Percentiles rank a stretch among this genome's conserved stretches.
phyloP scores from a whole-genome alignment of 2,797 vertebrate species.

The Gallirallus australis region DNA sequence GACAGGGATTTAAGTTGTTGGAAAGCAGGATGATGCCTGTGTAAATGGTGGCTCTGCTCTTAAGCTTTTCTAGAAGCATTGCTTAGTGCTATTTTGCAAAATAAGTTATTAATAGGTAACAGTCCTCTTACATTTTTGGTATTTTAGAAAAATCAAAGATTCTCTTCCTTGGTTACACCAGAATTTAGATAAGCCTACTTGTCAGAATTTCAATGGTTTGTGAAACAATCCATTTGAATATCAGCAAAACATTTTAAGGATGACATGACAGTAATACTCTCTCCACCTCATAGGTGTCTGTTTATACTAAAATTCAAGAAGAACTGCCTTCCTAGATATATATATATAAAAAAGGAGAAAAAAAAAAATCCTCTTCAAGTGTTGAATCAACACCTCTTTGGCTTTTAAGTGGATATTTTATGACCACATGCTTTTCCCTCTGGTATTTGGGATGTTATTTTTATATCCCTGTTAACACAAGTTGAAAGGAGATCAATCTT shows the following conservation, averaged over 20 bases:
- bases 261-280: not conserved
- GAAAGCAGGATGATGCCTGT: not conserved
- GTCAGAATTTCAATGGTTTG: not conserved
- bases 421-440: conserved; percentile 21
- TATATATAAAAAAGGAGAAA: not conserved
- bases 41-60: not conserved
- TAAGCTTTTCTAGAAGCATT: not conserved
- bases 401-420: conserved; percentile 76
- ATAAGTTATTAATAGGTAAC: not conserved
- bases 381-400: conserved; percentile 61
- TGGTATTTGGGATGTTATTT: conserved; percentile 52
- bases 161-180: not conserved
- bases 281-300: not conserved
- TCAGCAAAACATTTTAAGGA: not conserved
- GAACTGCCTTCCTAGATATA: conserved; percentile 18
- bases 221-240: not conserved
- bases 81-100: not conserved
- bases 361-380: not conserved
- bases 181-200: not conserved
- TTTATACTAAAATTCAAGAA: conserved; percentile 21
- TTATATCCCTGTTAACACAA: conserved; percentile 66
- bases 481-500: conserved; percentile 72
- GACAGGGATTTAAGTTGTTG: not conserved
- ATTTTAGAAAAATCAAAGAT: not conserved
- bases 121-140: not conserved